Conservation (phyloP, 2,113 vertebrate genomes). For the Upupa epops region DNA sequence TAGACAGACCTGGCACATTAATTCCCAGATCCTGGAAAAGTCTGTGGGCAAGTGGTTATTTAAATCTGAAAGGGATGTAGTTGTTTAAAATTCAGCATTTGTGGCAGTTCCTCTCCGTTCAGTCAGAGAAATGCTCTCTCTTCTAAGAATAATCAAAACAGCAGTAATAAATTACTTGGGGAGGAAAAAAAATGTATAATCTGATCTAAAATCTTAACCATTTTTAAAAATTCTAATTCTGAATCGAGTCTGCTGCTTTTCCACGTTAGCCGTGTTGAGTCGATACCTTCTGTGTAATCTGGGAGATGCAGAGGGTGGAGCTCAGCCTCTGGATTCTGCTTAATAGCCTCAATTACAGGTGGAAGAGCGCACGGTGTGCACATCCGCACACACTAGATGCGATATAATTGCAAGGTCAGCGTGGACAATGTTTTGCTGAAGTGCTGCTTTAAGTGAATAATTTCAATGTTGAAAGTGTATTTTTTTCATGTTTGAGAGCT, state of each 20-base stretch:
- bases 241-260: background rate
- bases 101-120: background rate
- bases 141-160: background rate
- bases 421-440: slow-evolving; percentile 68
- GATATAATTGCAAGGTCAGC: slow-evolving; percentile 69
- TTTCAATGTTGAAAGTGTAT: slow-evolving; percentile 65
- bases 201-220: background rate
- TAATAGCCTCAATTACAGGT: slow-evolving; percentile 70
- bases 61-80: background rate
- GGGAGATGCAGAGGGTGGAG: slow-evolving; percentile 25
- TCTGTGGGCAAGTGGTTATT: background rate
- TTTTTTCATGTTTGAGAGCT: slow-evolving; percentile 66
- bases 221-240: background rate
- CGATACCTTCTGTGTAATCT: background rate
- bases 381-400: slow-evolving; percentile 61
- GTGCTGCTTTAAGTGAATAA: slow-evolving; percentile 68
- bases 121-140: background rate
- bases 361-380: slow-evolving; percentile 63
- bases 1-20: background rate
- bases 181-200: background rate
- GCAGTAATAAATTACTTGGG: background rate
- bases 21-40: background rate
- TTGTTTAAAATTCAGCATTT: background rate
- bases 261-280: slow-evolving; percentile 12
- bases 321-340: slow-evolving; percentile 34